Conservation (phyloP, 2,113 vertebrate species). For the Sinocyclocheilus grahami region DNA sequence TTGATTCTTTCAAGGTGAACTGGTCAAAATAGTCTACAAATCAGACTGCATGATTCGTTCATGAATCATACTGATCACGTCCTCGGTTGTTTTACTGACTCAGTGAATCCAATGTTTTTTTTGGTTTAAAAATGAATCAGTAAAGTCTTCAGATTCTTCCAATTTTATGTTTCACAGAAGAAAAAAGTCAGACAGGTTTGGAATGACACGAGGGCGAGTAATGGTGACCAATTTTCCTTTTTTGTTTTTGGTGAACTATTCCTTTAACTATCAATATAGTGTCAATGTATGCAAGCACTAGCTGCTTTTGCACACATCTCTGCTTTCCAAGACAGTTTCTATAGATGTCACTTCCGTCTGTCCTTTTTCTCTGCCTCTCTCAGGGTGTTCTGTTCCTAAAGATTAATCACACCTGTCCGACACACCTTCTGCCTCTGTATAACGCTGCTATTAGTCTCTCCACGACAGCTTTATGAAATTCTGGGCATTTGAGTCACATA, state of each 20-base stretch:
- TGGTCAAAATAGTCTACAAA: neutral
- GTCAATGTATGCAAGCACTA: neutral
- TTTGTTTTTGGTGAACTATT: neutral
- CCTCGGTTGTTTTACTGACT: too few species aligned
- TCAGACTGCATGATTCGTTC: neutral
- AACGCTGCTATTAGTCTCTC: constrained; percentile 46
- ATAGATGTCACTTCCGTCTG: constrained; percentile 34
- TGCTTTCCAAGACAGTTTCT: constrained; percentile 46
- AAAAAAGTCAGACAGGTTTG: neutral
- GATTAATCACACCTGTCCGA: constrained; percentile 33
- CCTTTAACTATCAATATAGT: neutral
- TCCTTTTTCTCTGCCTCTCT: constrained; percentile 16
- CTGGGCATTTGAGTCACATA: constrained; percentile 3
- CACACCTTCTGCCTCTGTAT: constrained; percentile 56
- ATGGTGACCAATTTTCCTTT: neutral
- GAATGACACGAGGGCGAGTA: neutral
- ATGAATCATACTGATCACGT: neutral
- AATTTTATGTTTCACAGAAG: neutral
- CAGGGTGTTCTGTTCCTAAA: constrained; percentile 38
- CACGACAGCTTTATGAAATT: constrained; percentile 20
- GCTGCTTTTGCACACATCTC: constrained; percentile 36
- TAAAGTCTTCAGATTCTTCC: neutral
- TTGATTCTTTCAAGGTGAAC: neutral
- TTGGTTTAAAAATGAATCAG: neutral
- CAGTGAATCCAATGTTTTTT: too few species aligned